These are phyloP conservation scores for Styela clava DNA, from an alignment of 23 tunicate genomes.

Conservation along the genomic window DNA sequence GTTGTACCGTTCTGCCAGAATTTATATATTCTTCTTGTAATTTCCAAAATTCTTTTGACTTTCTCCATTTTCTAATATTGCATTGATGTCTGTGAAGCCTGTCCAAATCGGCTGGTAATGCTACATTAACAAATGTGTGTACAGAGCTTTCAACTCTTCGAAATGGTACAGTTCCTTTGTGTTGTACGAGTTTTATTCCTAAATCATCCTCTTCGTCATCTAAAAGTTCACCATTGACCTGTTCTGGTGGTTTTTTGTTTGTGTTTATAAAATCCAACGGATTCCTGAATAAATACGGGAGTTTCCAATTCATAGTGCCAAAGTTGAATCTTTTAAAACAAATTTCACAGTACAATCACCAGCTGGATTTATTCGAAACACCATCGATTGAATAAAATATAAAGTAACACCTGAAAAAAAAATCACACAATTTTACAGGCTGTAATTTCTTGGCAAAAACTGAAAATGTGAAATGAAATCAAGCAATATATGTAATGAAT, in stretches of 20 bases:
- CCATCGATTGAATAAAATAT: too few species aligned
- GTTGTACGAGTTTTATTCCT: slow-evolving; percentile 1
- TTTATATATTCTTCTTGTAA: slow-evolving; percentile 9
- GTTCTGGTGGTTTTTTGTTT: neutral
- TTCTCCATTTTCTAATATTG: slow-evolving; percentile 12
- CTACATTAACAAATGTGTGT: slow-evolving; percentile 1
- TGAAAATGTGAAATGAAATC: too few species aligned
- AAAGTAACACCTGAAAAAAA: too few species aligned
- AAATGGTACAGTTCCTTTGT: slow-evolving; percentile 18
- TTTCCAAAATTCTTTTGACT: slow-evolving; percentile 8
- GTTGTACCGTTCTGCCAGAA: slow-evolving; percentile 3
- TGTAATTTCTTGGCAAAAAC: neutral
- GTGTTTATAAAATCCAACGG: neutral
- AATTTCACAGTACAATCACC: too few species aligned
- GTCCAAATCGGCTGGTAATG: slow-evolving; percentile 15
- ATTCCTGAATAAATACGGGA: neutral
- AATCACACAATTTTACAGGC: neutral
- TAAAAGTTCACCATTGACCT: neutral
- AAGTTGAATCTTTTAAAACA: too few species aligned
- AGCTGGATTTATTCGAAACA: too few species aligned
- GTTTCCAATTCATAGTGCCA: slow-evolving; percentile 13
- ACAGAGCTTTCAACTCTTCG: slow-evolving; percentile 14
- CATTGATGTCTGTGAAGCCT: slow-evolving; percentile 11
- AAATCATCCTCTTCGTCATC: slow-evolving; percentile 16
- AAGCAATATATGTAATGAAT: too few species aligned